Base-by-base conservation (phyloP, 2,113 vertebrate species). In the Hippoglossus stenolepis region DNA sequence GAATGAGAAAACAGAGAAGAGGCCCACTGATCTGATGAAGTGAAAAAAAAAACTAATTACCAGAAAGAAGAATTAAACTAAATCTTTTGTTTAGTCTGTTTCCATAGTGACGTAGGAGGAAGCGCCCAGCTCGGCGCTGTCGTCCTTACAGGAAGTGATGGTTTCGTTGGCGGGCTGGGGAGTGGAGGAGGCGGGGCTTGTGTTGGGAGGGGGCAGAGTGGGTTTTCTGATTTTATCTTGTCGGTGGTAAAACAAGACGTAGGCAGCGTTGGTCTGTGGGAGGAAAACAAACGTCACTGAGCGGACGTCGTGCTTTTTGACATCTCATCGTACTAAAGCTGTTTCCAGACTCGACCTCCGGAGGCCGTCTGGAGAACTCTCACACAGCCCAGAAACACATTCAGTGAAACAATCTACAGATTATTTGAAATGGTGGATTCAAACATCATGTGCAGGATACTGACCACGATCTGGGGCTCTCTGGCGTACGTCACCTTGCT, bases 211-310 rank as follows among this genome's bases (percentile, higher is more conserved):
- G 17, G 93, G 73, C 38, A 91, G 74, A 3, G 84, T 82, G 57
- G 95, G 92, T 68, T 92, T 92, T 11, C 93, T 88, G 59, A 94
- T 91, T 85, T 95, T 94, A 65, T 96, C 96, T 83, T 96, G 96
- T 43, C 96, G 94, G 60, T 96, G 96, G 87, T 97, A 97, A 90
- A 97, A 97, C 64, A 96, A 83, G 65, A 96, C 94, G 21, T 96
- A 96, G 87, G 96, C 96, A 45, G 96, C 96, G 77, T 95, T 96
- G 79, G 96, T 96, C 96, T 97, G 85, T 2, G 21, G 43, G 54
- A 76, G 3, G 13, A 26, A 5, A 21, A 57, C 54, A 24, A 23
- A 23, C 2, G 9, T 8, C 6, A 18, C 47, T 18, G 47, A 51
- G 47, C 3, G 4, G 20, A 47, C 11, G 15, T 47, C 28, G 28